These are phyloP conservation scores for Colletes latitarsis DNA, from an alignment of 1,140 invertebrate species.

Conservation along the genomic window DNA sequence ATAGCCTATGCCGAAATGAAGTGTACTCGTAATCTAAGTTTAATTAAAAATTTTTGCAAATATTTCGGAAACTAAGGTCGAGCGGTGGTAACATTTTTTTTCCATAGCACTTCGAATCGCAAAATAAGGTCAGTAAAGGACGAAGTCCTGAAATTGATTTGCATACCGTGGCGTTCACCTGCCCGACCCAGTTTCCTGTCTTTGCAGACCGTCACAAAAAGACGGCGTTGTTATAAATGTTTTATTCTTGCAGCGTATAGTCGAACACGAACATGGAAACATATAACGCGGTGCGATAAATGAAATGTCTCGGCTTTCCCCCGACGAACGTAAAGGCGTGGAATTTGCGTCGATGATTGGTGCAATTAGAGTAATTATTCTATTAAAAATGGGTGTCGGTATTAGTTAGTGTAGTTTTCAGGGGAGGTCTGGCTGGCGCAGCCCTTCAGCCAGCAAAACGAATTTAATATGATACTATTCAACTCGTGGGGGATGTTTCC, in stretches of 20 bases:
- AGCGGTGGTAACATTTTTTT: too few species aligned
- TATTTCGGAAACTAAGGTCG: too few species aligned
- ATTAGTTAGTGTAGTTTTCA: neutral
- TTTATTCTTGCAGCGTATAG: neutral
- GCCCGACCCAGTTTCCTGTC: slow-evolving; percentile 40
- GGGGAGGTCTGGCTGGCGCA: too few species aligned
- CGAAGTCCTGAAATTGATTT: slow-evolving; percentile 46
- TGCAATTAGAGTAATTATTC: slow-evolving; percentile 9
- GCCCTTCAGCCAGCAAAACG: too few species aligned
- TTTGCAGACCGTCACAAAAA: slow-evolving; percentile 23
- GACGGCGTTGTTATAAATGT: slow-evolving; percentile 13
- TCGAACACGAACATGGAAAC: neutral
- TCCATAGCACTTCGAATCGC: neutral
- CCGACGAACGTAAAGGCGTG: neutral
- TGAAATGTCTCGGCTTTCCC: neutral
- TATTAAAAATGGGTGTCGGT: too few species aligned
- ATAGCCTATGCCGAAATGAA: too few species aligned
- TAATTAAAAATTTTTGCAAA: too few species aligned
- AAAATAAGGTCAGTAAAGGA: slow-evolving; percentile 17
- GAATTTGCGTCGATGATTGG: neutral
- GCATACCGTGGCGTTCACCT: slow-evolving; percentile 45
- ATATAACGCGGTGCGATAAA: neutral
- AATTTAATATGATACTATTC: too few species aligned
- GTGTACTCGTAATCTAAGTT: too few species aligned
- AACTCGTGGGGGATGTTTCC: too few species aligned